phyloP scores from a whole-genome alignment of 1,140 invertebrate species.

The Bombus waltoni region DNA sequence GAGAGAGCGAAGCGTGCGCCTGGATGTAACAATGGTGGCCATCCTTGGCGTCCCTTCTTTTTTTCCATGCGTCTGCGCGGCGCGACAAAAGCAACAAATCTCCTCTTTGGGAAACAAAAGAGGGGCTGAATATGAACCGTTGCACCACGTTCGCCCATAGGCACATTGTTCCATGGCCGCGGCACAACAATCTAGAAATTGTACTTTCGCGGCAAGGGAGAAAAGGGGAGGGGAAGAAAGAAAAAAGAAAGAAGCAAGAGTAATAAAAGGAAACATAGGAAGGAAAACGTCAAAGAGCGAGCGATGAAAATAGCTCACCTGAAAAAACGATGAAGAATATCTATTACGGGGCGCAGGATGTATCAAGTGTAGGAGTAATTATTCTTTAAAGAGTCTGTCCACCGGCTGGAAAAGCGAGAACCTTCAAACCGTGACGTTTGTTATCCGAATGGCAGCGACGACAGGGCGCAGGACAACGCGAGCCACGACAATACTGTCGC shows the following conservation, averaged over 20 bases:
- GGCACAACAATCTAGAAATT: constrained; percentile 44
- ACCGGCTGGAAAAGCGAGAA: constrained; percentile 29
- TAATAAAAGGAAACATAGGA: background rate
- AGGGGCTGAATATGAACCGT: constrained; percentile 42
- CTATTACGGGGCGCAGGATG: background rate
- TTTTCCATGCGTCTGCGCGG: constrained; percentile 46
- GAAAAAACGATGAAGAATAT: constrained; percentile 34
- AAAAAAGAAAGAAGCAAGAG: background rate
- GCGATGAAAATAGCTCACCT: constrained; percentile 28
- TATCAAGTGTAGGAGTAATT: constrained; percentile 35
- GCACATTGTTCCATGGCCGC: constrained; percentile 32
- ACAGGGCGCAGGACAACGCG: constrained; percentile 20
- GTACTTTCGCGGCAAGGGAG: background rate
- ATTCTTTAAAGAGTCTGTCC: constrained; percentile 28
- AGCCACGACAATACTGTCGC: constrained; percentile 55
- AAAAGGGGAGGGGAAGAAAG: background rate
- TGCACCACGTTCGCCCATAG: constrained; percentile 36
- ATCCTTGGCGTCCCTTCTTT: constrained; percentile 3
- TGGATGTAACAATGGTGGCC: constrained; percentile 20
- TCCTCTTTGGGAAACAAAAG: constrained; percentile 30
- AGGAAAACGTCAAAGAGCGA: constrained; percentile 8
- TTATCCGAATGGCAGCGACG: constrained; percentile 39
- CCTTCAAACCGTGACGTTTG: constrained; percentile 50
- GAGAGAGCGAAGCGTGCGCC: background rate
- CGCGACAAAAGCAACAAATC: constrained; percentile 48